A percentile compares a stretch with the other conserved stretches of the same genome.
phyloP scores from a whole-genome alignment of 2,888 invertebrate genomes.

The Apeira syringaria region DNA sequence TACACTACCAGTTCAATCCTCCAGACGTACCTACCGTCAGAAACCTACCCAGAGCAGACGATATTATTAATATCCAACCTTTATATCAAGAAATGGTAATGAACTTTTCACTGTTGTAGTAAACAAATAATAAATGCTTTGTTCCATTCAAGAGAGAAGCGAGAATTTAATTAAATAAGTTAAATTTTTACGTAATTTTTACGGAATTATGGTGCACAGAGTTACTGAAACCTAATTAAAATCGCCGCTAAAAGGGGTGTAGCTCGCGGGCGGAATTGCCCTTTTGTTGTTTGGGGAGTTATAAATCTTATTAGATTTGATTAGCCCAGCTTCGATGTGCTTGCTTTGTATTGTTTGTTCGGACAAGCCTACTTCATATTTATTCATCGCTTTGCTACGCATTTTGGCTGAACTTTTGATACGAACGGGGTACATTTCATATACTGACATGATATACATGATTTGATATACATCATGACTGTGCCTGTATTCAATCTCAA shows the following conservation, averaged over 20 bases:
- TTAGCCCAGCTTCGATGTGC: slow-evolving; percentile 8
- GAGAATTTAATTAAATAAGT: too few species aligned
- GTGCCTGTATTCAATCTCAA: too few species aligned
- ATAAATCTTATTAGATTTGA: slow-evolving; percentile 24
- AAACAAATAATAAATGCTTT: too few species aligned
- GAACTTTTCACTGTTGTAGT: too few species aligned
- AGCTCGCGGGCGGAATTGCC: slow-evolving; percentile 10
- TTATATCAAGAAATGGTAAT: slow-evolving; percentile 7
- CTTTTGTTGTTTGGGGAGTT: slow-evolving; percentile 13
- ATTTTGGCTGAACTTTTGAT: slow-evolving; percentile 9
- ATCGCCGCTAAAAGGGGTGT: slow-evolving; percentile 17
- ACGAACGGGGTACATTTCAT: too few species aligned
- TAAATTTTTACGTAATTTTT: too few species aligned
- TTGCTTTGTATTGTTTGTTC: slow-evolving; percentile 14
- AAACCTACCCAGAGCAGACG: slow-evolving; percentile 29
- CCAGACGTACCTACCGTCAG: slow-evolving; percentile 30
- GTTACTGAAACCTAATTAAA: slow-evolving; percentile 19
- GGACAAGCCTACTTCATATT: slow-evolving; percentile 3
- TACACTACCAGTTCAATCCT: slow-evolving; percentile 37
- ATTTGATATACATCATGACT: too few species aligned
- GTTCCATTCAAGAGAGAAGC: too few species aligned
- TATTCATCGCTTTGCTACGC: slow-evolving; percentile 11
- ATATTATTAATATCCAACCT: slow-evolving; percentile 18
- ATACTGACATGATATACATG: too few species aligned
- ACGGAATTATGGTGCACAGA: slow-evolving; percentile 15